phyloP scores from a whole-genome alignment of 2,888 invertebrate species.

The Cheiracanthium punctorium region DNA sequence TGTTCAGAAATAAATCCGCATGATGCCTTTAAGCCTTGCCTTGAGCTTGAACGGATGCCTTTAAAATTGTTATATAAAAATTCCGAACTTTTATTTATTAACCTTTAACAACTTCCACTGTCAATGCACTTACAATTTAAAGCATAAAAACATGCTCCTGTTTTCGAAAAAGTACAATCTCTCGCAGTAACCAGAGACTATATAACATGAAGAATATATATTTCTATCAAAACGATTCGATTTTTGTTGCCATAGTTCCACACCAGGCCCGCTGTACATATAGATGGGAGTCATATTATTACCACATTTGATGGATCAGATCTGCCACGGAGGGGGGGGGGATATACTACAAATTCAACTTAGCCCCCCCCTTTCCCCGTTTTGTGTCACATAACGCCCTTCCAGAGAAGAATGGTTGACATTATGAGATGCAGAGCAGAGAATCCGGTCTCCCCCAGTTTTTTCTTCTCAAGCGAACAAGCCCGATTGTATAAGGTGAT shows the following conservation, averaged over 20 bases:
- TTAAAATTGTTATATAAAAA: no score
- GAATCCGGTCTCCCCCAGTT: not conserved
- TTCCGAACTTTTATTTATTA: no score
- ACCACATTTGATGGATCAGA: slow-evolving; percentile 64
- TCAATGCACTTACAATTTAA: no score
- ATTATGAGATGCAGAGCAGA: slow-evolving; percentile 66
- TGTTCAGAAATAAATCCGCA: no score
- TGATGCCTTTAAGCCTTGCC: no score
- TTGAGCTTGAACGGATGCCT: no score
- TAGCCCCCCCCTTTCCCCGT: slow-evolving; percentile 19
- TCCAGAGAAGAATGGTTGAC: slow-evolving; percentile 57
- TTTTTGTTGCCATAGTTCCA: slow-evolving; percentile 26
- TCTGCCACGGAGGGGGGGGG: slow-evolving; percentile 24
- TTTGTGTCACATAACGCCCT: slow-evolving; percentile 31
- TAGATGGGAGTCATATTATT: slow-evolving; percentile 51
- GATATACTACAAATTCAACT: slow-evolving; percentile 45
- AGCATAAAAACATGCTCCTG: no score
- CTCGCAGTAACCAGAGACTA: no score
- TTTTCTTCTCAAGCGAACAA: not conserved
- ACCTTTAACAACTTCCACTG: no score
- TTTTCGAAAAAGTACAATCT: no score
- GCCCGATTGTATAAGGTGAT: slow-evolving; percentile 56
- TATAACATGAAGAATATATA: not conserved
- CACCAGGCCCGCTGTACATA: slow-evolving; percentile 33
- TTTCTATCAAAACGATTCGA: slow-evolving; percentile 3